phyloP scores from a whole-genome alignment of 2,888 invertebrate species.

The Perithous albicinctus region DNA sequence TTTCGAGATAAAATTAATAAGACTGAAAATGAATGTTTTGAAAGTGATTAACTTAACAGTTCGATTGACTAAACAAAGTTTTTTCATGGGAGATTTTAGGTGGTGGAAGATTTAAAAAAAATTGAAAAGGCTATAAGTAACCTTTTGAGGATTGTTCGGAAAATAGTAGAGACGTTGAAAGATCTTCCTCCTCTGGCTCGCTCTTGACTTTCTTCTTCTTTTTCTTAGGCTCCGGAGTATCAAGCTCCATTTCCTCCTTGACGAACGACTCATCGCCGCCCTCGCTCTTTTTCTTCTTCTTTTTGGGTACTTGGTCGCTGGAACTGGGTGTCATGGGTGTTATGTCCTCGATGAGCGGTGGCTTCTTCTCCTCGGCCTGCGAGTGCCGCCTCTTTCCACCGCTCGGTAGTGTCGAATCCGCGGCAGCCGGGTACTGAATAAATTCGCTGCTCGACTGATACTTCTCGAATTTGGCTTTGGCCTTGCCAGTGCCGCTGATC shows the following conservation, averaged over 20 bases:
- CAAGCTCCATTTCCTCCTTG: constrained; percentile 78
- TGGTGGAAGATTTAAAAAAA: neutral
- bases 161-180: constrained; percentile 40
- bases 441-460: constrained; percentile 94
- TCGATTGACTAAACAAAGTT: too few species aligned
- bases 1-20: too few species aligned
- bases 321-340: constrained; percentile 61
- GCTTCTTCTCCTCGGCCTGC: constrained; percentile 83
- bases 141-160: constrained; percentile 53
- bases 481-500: constrained; percentile 95
- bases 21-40: too few species aligned
- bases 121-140: neutral
- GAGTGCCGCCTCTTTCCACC: constrained; percentile 87
- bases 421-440: constrained; percentile 91
- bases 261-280: constrained; percentile 40
- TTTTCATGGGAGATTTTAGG: too few species aligned
- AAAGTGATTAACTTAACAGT: too few species aligned
- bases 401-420: constrained; percentile 92
- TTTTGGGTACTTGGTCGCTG: constrained; percentile 74
- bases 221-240: constrained; percentile 68
- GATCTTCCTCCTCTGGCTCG: constrained; percentile 68
- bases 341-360: constrained; percentile 82
- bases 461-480: constrained; percentile 96
- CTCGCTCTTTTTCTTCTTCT: constrained; percentile 80
- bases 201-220: constrained; percentile 67